Evolutionary conservation across 2,888 invertebrate genomes (phyloP).

Genomic region (Abrostola tripartita): DNA sequence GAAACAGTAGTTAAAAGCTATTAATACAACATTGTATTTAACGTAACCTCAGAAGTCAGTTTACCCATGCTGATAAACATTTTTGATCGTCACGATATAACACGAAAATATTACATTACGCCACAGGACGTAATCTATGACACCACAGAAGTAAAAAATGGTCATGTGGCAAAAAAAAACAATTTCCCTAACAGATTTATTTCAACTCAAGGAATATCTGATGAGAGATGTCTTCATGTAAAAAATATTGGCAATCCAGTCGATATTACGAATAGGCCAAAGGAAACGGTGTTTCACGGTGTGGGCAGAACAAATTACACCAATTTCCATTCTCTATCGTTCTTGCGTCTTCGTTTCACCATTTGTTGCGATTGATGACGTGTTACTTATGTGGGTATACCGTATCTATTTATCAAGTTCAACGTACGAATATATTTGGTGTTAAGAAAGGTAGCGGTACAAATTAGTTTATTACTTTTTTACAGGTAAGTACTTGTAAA

Average conservation of each 20-base stretch:
- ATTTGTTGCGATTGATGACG: conserved; percentile 60
- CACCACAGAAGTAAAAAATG: background rate
- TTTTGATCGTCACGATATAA: background rate
- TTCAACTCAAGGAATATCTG: conserved; percentile 26
- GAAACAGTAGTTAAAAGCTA: too few species aligned
- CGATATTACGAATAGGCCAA: conserved; percentile 64
- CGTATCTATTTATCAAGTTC: conserved; percentile 52
- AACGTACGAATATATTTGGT: conserved; percentile 35
- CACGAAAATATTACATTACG: too few species aligned
- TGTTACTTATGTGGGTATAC: conserved; percentile 53
- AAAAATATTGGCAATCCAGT: conserved; percentile 50
- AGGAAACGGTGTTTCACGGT: conserved; percentile 73
- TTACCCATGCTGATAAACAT: background rate
- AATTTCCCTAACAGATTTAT: conserved; percentile 40
- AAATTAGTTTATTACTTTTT: background rate
- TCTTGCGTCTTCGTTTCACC: conserved; percentile 59
- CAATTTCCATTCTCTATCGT: conserved; percentile 67
- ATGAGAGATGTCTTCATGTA: conserved; percentile 24
- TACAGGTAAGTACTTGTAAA: too few species aligned
- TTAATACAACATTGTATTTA: too few species aligned
- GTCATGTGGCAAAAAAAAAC: conserved; percentile 22
- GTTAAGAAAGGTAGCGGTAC: background rate
- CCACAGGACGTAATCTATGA: background rate
- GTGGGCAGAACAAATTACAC: conserved; percentile 72
- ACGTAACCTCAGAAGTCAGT: too few species aligned